Evolutionary conservation across 1,140 invertebrate species (phyloP), one percentile per base, ranked within the genome.

Genomic region (Cherax quadricarinatus): DNA sequence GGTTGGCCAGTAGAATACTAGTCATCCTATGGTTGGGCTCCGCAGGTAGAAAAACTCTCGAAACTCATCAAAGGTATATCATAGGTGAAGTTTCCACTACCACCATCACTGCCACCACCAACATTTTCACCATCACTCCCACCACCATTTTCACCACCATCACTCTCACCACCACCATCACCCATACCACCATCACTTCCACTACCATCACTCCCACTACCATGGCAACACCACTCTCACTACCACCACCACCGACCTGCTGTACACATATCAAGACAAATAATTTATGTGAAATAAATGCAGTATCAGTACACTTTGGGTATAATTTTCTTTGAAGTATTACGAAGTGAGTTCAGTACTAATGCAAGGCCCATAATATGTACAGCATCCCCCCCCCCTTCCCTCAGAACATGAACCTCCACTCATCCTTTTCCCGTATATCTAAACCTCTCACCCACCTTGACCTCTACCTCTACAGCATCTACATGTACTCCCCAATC

Each of bases 161-260:
- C 53, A 82, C 30, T 41, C 30, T 41, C 30, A 41, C 30, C 30
- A 41, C 30, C 30, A 41, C 30, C 30, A 41, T 41, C 30, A 41
- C 30, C 30, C 30, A 41, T 41, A 41, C 30, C 30, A 41, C 2
- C 30, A 41, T 41, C 30, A 41, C 30, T 41, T 2, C 30, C 30
- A 41, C 80, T 82, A 82, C 80, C 53, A 82, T 51, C 57, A 83
- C 81, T 83, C 24, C 81, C 57, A 83, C 81, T 53, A 83, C 81
- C 57, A 83, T 41, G 30, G 0, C 30, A 41, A n/a, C n/a, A n/a
- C n/a, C n/a, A n/a, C n/a, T n/a, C n/a, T 41, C 81, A 82, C 81
- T 81, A 49, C 79, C 49, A 81, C 30, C 30, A 41, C 30, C 30
- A 41, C 30, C 30, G 30, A 41, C 75, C 70, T 75, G 41, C 51